Conservation (phyloP, 2,797 vertebrate species). For the Coccyzus lansbergi region DNA sequence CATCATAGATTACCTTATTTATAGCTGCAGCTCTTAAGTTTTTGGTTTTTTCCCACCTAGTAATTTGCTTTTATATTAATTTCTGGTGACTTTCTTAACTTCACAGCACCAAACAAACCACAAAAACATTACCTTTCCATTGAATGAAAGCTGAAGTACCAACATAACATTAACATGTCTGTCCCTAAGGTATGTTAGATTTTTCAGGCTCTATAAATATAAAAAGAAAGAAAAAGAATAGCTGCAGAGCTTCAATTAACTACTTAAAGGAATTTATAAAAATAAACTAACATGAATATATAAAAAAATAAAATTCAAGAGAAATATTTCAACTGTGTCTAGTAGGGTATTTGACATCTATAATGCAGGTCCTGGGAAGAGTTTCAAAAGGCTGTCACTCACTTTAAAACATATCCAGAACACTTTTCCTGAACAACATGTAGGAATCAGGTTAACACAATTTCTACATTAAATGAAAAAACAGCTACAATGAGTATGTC, state of each 20-base stretch:
- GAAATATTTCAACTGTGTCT: not conserved
- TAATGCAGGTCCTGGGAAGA: not conserved
- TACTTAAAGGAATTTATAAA: conserved; percentile 19
- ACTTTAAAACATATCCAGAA: not conserved
- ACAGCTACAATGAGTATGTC: not conserved
- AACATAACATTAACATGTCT: not conserved
- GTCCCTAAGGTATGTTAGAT: not conserved
- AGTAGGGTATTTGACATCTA: not conserved
- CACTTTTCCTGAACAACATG: not conserved
- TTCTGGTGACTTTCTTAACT: conserved; percentile 45
- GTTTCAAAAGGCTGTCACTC: not conserved
- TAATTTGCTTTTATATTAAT: conserved; percentile 33
- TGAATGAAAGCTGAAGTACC: not conserved
- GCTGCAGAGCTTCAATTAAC: not conserved
- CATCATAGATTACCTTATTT: not conserved
- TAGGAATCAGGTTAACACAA: not conserved
- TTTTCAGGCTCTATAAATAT: not conserved
- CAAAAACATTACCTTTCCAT: not conserved
- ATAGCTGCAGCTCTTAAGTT: conserved; percentile 5
- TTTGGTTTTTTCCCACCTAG: conserved; percentile 54
- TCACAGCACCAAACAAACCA: not conserved
- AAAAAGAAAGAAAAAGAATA: not conserved
- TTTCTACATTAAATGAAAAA: not conserved
- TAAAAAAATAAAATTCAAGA: not conserved
- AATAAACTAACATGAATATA: not conserved